These are phyloP conservation scores for Hydractinia echinata DNA, from an alignment of 30 jellyfish, hydroid and myxozoan species.

Conservation along the genomic window DNA sequence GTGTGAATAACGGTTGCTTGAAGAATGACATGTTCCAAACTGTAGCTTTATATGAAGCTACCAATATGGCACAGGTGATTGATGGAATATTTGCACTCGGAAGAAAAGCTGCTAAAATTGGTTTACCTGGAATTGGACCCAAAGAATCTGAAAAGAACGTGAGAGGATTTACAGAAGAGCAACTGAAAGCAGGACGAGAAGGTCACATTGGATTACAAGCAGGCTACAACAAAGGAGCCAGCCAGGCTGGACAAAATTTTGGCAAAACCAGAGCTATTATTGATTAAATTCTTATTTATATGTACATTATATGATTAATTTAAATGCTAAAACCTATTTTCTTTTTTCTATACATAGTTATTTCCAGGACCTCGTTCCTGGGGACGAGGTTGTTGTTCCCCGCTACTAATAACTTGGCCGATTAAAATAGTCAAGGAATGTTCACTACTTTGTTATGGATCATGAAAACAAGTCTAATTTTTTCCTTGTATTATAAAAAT, in stretches of 20 bases:
- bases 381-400: too few species aligned
- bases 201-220: slow-evolving; percentile 81
- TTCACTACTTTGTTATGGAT: too few species aligned
- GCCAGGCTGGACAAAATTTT: slow-evolving; percentile 75
- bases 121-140: slow-evolving; percentile 80
- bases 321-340: too few species aligned
- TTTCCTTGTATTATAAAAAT: too few species aligned
- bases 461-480: too few species aligned
- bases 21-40: slow-evolving; percentile 35
- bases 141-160: slow-evolving; percentile 77
- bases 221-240: slow-evolving; percentile 79
- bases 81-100: slow-evolving; percentile 80
- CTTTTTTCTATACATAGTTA: too few species aligned
- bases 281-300: slow-evolving; percentile 30
- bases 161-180: slow-evolving; percentile 88
- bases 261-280: slow-evolving; percentile 78
- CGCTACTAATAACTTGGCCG: too few species aligned
- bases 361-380: too few species aligned
- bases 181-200: slow-evolving; percentile 78
- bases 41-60: slow-evolving; percentile 30
- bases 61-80: slow-evolving; percentile 75
- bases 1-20: slow-evolving; percentile 13
- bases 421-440: too few species aligned
- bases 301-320: too few species aligned
- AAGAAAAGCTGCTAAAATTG: slow-evolving; percentile 55